Conservation (phyloP, 2,113 vertebrate species). For the Hippocampus abdominalis region DNA sequence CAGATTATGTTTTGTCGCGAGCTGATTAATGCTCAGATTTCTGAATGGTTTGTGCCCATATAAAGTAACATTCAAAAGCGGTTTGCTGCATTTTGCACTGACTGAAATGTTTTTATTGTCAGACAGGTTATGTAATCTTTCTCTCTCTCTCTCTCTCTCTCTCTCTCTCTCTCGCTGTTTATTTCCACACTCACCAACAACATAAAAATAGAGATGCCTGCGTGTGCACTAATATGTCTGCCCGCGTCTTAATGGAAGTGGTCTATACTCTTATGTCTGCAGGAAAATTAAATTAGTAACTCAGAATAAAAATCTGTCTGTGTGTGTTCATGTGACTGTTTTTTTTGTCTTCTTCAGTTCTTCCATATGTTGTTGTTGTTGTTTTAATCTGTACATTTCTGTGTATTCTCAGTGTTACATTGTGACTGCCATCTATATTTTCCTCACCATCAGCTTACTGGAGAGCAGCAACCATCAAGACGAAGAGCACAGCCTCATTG, state of each 20-base stretch:
- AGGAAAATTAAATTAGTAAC: background rate
- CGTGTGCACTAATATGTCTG: conserved; percentile 11
- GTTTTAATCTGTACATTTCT: background rate
- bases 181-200: background rate
- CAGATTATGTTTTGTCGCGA: background rate
- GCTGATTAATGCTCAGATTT: background rate
- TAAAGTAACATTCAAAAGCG: background rate
- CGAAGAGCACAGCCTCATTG: conserved; percentile 96
- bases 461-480: conserved; percentile 90
- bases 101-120: background rate
- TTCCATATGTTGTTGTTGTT: background rate
- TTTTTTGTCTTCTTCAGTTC: background rate
- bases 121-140: background rate
- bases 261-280: background rate
- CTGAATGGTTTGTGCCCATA: background rate
- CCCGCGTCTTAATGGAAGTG: background rate
- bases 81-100: background rate
- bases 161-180: background rate
- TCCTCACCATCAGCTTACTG: conserved; percentile 77
- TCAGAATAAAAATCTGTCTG: background rate
- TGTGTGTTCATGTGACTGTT: background rate
- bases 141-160: background rate
- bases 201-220: conserved; percentile 2
- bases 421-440: conserved; percentile 43
- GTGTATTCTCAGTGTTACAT: conserved; percentile 22